Base-by-base conservation (phyloP, 2,888 invertebrate species). In the Lithophane ornitopus region DNA sequence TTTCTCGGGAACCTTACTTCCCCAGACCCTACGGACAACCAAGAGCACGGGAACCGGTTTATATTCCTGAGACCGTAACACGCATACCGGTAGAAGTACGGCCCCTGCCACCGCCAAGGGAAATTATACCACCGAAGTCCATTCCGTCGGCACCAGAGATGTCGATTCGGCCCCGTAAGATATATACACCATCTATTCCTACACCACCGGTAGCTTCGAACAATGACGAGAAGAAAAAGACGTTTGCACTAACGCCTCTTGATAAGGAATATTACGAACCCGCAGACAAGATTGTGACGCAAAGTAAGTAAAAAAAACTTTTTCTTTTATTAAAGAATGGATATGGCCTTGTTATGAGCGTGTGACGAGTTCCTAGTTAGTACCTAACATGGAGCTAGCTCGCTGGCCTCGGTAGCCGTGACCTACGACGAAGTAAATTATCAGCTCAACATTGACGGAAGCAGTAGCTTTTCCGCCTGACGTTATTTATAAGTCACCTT, bases 161-260 rank as follows among this genome's bases (percentile, higher is more conserved):
- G 16, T 28, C 28, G 1, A n/a, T 41, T 12, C 44, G 63, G 26
- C 11, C 22, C 16, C 67, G 44, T 4, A 62, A 73, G 22, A 26
- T 52, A 14, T 49, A 65, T 41, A 49, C 63, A 28, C 49, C 59
- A 11, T 52, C 77, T 41, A 49, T 67, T 39, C 39, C 41, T n/a
- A 12, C 12, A 28, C 26, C 77, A 52, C 11, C 62, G 34, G 44
- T 16, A 11, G 22, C 39, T 6, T 63, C 6, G 0, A 61, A 63
- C 22, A n/a, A 66, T 11, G 78, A 87, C 0, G 71, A 80, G 34
- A 81, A 77, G 39, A 85, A 87, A 28, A 90, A 87, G 12, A 65
- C 76, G 6, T 94, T 94, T 74, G 94, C 94, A 0, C 84, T 93
- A 9, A 93, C 94, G 16, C 94, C 94, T 14, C 80, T 88, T 9